Conservation (phyloP, 2,797 vertebrate species). For the Calcarius lapponicus region DNA sequence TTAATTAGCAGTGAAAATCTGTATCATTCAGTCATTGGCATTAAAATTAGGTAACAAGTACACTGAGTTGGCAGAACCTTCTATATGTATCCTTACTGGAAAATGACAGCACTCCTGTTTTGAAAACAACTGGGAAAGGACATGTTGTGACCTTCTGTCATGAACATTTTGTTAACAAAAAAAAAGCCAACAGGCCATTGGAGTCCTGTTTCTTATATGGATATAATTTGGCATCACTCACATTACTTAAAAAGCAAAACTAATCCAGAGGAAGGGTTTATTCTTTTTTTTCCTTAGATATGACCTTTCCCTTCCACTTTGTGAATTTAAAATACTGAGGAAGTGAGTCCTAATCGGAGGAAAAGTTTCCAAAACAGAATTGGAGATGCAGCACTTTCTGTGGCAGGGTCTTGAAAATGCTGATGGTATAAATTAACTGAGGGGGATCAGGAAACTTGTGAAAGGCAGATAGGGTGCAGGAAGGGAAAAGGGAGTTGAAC, state of each 20-base stretch:
- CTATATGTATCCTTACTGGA: background rate
- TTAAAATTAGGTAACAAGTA: background rate
- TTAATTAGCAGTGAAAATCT: background rate
- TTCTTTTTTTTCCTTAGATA: background rate
- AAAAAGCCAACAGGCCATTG: background rate
- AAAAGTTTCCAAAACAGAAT: conserved; percentile 21
- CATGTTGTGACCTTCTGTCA: background rate
- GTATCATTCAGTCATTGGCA: background rate
- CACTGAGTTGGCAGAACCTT: background rate
- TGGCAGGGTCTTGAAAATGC: background rate
- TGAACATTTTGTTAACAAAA: background rate
- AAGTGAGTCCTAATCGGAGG: conserved; percentile 1
- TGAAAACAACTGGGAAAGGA: background rate
- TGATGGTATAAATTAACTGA: conserved; percentile 27
- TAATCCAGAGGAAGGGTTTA: background rate
- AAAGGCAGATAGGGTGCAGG: conserved; percentile 42
- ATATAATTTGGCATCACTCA: background rate
- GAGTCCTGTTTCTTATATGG: background rate
- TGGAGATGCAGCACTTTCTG: conserved; percentile 26
- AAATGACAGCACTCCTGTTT: background rate
- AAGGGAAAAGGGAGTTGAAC: conserved; percentile 52
- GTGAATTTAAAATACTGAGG: background rate
- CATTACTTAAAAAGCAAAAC: background rate
- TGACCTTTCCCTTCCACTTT: background rate
- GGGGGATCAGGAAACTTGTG: conserved; percentile 60